Evolutionary conservation across 1,140 invertebrate genomes (phyloP).

Genomic region (Neocloeon triangulifer): DNA sequence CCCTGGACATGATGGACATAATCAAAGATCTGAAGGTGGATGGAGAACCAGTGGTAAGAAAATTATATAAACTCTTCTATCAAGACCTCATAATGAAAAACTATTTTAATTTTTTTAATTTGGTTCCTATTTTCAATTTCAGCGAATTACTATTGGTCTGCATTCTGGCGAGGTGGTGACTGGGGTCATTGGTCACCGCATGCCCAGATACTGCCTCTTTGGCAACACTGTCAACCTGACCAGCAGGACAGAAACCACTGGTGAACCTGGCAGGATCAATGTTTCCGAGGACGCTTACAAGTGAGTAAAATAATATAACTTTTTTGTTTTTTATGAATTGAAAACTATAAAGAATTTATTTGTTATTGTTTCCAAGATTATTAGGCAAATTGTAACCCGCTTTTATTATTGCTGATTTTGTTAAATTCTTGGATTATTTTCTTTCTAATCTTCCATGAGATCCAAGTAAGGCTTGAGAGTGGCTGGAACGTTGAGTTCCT

Average conservation of each 20-base stretch:
- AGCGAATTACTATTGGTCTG: slow-evolving; percentile 90
- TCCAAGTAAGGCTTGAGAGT: slow-evolving; percentile 42
- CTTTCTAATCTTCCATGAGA: slow-evolving; percentile 43
- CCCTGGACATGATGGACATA: slow-evolving; percentile 90
- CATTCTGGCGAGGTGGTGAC: slow-evolving; percentile 92
- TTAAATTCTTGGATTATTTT: no score
- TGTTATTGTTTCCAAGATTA: no score
- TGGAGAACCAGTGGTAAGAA: slow-evolving; percentile 60
- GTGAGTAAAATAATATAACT: slow-evolving; percentile 38
- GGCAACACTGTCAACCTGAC: slow-evolving; percentile 93
- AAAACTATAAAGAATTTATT: no score
- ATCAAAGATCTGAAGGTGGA: slow-evolving; percentile 68
- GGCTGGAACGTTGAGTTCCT: slow-evolving; percentile 34
- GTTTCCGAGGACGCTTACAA: slow-evolving; percentile 84
- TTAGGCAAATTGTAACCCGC: no score
- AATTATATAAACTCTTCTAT: no score
- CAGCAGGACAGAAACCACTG: slow-evolving; percentile 86
- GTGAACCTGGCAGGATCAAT: slow-evolving; percentile 73
- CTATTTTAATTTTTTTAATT: neutral
- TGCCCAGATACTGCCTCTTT: slow-evolving; percentile 94
- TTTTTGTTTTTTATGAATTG: neutral
- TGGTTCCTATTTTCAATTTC: slow-evolving; percentile 12
- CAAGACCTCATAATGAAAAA: no score
- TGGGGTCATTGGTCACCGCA: slow-evolving; percentile 86
- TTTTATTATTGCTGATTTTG: no score